These are phyloP conservation scores for Vanacampus margaritifer DNA, from an alignment of 2,113 vertebrate genomes.

Conservation along the genomic window DNA sequence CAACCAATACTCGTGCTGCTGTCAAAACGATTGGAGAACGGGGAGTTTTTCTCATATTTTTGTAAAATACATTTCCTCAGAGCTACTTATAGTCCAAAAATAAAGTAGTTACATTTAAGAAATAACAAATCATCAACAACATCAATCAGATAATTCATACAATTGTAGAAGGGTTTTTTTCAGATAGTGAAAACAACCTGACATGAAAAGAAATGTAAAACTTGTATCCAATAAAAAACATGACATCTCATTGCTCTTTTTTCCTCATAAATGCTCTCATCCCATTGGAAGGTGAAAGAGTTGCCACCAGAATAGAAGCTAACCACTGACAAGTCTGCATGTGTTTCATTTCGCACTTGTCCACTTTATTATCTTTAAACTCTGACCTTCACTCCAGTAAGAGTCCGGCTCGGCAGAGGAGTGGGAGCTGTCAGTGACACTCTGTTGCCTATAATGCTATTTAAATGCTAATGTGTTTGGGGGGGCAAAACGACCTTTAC, in stretches of 20 bases:
- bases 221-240: background rate
- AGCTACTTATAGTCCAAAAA: no score
- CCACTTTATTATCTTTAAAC: conserved; percentile 64
- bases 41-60: no score
- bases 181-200: background rate
- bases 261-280: background rate
- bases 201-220: background rate
- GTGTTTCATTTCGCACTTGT: conserved; percentile 37
- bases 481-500: conserved; percentile 67
- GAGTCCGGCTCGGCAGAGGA: conserved; percentile 39
- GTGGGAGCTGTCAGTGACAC: conserved; percentile 61
- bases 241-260: background rate
- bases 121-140: no score
- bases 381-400: conserved; percentile 63
- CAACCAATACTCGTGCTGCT: no score
- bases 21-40: no score
- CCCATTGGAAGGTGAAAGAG: background rate
- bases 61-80: no score
- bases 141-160: no score
- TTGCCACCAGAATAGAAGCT: background rate
- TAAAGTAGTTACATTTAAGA: no score
- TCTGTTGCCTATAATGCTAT: conserved; percentile 66
- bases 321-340: conserved; percentile 52
- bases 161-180: background rate
- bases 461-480: conserved; percentile 75